A percentile compares a stretch with the other conserved stretches of the same genome.
Evolutionary conservation across 2,888 invertebrate genomes (phyloP).

Genomic region (Nephrotoma appendiculata): DNA sequence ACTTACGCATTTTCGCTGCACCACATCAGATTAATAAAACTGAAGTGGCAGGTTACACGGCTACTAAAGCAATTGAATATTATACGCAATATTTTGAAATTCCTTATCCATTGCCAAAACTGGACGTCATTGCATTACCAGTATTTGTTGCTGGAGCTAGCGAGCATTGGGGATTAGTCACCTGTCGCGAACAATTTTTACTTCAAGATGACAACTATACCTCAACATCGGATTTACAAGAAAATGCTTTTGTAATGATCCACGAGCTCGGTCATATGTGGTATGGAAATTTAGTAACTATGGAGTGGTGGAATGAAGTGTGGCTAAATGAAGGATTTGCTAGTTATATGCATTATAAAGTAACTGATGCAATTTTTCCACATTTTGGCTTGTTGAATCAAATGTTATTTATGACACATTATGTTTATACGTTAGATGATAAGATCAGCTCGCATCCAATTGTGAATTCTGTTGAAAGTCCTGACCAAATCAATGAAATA

Average conservation of each 20-base stretch:
- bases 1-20: constrained; percentile 59
- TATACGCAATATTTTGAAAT: constrained; percentile 77
- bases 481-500: constrained; percentile 80
- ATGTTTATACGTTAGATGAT: constrained; percentile 59
- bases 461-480: constrained; percentile 67
- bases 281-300: constrained; percentile 87
- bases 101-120: constrained; percentile 79
- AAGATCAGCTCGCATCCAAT: constrained; percentile 81
- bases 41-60: constrained; percentile 57
- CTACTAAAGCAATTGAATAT: constrained; percentile 56
- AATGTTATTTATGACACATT: constrained; percentile 58
- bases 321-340: constrained; percentile 95
- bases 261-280: constrained; percentile 95
- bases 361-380: constrained; percentile 51
- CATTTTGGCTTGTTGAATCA: constrained; percentile 75
- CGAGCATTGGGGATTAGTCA: constrained; percentile 95
- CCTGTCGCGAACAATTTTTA: constrained; percentile 75
- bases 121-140: constrained; percentile 41
- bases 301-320: constrained; percentile 87
- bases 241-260: constrained; percentile 67
- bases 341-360: constrained; percentile 73
- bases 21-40: constrained; percentile 58
- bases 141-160: constrained; percentile 61
- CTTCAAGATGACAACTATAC: constrained; percentile 60
- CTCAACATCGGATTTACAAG: constrained; percentile 60